These are phyloP conservation scores for Anadara kagoshimensis DNA, from an alignment of 1,140 invertebrate genomes.

Conservation along the genomic window DNA sequence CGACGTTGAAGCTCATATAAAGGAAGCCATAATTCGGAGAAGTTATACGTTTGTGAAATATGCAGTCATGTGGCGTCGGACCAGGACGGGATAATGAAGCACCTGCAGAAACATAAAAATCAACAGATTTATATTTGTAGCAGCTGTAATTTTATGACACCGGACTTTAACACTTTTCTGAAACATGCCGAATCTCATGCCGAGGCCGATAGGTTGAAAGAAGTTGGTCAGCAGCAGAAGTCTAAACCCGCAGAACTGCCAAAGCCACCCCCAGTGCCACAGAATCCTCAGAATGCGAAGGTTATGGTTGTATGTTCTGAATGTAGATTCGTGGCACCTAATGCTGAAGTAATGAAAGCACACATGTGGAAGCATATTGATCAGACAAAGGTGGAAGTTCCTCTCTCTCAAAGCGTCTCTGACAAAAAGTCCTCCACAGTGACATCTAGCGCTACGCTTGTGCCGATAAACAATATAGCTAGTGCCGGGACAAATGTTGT, in stretches of 20 bases:
- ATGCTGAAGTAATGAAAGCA: constrained; percentile 57
- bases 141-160: constrained; percentile 32
- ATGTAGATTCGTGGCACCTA: constrained; percentile 65
- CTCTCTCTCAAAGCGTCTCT: background rate
- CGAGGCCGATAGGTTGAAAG: background rate
- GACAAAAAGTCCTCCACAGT: too few relatives aligned
- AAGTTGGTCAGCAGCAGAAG: background rate
- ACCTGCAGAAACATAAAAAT: constrained; percentile 48
- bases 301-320: constrained; percentile 66
- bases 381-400: constrained; percentile 15
- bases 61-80: constrained; percentile 63
- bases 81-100: constrained; percentile 55
- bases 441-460: too few relatives aligned
- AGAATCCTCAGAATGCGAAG: background rate
- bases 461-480: too few relatives aligned
- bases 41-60: constrained; percentile 60
- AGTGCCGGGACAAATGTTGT: too few relatives aligned
- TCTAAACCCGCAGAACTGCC: background rate
- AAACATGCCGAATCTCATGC: constrained; percentile 36
- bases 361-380: constrained; percentile 61
- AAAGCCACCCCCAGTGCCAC: background rate
- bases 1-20: constrained; percentile 59
- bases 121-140: constrained; percentile 34
- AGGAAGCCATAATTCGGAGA: constrained; percentile 57
- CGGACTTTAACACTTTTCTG: constrained; percentile 30